Percentiles rank a stretch among this genome's conserved stretches.
These are phyloP conservation scores for Rhimphoctona megacephalus DNA, from an alignment of 2,888 invertebrate species.

Conservation along the genomic window DNA sequence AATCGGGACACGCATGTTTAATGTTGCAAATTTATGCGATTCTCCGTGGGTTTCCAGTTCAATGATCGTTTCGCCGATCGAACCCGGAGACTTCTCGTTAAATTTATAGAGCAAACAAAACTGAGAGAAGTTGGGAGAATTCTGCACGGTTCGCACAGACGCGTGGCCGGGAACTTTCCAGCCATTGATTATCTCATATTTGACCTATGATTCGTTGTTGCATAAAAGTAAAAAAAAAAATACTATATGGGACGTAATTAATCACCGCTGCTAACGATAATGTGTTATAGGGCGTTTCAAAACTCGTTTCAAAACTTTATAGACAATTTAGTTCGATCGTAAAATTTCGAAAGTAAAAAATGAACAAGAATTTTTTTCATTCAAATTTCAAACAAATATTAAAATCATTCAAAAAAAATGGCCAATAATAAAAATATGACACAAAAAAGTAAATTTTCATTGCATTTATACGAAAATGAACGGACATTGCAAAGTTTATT, in stretches of 20 bases:
- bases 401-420: neutral
- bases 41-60: constrained; percentile 25
- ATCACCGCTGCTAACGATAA: neutral
- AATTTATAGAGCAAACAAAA: constrained; percentile 22
- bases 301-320: neutral
- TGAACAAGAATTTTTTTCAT: neutral
- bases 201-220: constrained; percentile 1
- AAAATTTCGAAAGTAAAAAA: neutral
- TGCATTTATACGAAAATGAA: no score
- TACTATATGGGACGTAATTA: neutral
- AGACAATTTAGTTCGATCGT: neutral
- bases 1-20: constrained; percentile 17
- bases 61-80: constrained; percentile 7
- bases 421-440: neutral
- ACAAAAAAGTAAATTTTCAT: no score
- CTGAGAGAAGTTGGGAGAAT: neutral
- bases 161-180: neutral
- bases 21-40: constrained; percentile 37
- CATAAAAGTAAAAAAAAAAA: neutral
- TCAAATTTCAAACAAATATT: neutral
- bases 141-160: neutral
- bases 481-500: no score
- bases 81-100: neutral
- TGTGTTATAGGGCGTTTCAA: neutral
- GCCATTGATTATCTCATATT: constrained; percentile 5